phyloP scores from a whole-genome alignment of 2,113 vertebrate species.

The Pungitius pungitius region DNA sequence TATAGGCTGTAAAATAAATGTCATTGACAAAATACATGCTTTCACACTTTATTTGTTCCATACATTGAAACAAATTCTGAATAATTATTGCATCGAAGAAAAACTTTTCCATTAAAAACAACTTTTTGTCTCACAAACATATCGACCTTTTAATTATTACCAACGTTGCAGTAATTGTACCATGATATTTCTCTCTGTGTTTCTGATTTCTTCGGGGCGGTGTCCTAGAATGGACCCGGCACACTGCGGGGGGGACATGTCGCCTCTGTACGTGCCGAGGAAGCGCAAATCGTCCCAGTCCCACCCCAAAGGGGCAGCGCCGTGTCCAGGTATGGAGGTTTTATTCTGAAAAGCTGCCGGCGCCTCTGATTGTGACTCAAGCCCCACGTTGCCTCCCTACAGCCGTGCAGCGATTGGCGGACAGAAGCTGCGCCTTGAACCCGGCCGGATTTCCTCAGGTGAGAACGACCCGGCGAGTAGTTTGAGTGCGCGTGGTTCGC shows the following conservation, averaged over 20 bases:
- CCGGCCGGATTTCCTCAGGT: constrained; percentile 52
- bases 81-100: no score
- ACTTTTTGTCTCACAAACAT: no score
- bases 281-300: constrained; percentile 76
- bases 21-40: no score
- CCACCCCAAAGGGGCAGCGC: constrained; percentile 56
- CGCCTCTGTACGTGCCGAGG: constrained; percentile 70
- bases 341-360: not conserved
- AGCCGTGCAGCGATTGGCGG: constrained; percentile 62
- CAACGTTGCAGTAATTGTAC: no score
- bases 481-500: not conserved
- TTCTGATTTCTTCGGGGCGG: no score
- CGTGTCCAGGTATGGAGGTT: constrained; percentile 55
- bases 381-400: not conserved
- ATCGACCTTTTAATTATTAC: no score
- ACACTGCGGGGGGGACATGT: constrained; percentile 61
- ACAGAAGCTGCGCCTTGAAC: constrained; percentile 46
- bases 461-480: not conserved
- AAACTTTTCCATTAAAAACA: no score
- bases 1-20: no score
- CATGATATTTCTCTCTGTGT: no score
- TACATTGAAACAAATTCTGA: no score
- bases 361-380: not conserved
- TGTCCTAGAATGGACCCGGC: constrained; percentile 65
- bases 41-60: no score